phyloP scores from a whole-genome alignment of 2,113 vertebrate genomes.

The Melanerpes formicivorus region DNA sequence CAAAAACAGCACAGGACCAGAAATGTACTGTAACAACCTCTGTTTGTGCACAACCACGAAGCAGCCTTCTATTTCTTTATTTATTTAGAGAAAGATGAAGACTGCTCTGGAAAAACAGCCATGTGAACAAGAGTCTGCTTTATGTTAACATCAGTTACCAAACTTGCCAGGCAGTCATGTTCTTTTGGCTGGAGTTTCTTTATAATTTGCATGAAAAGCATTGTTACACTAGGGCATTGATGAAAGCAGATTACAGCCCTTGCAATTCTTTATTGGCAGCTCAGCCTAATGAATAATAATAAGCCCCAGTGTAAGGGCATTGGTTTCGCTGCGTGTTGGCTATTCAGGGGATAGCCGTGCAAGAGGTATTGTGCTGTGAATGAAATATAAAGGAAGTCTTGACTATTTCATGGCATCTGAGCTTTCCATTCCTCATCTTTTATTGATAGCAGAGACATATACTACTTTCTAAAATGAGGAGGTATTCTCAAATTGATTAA shows the following conservation, averaged over 20 bases:
- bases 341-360: background rate
- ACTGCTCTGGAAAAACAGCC: background rate
- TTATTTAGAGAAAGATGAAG: background rate
- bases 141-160: background rate
- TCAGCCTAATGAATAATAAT: background rate
- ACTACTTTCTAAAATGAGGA: background rate
- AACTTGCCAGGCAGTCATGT: background rate
- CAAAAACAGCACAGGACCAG: background rate
- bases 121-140: conserved; percentile 1
- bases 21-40: background rate
- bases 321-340: background rate
- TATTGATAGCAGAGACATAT: background rate
- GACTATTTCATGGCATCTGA: background rate
- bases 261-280: background rate
- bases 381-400: background rate
- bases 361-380: background rate
- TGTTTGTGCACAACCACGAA: background rate
- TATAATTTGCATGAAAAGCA: conserved; percentile 4
- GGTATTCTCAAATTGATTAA: background rate
- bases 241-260: conserved; percentile 16
- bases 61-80: background rate
- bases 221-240: conserved; percentile 3
- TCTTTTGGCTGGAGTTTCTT: background rate
- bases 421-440: background rate
- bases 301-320: background rate